Evolutionary conservation across 2,113 vertebrate species (phyloP), one percentile per base, ranked within the genome.

Genomic region (Equus przewalskii): DNA sequence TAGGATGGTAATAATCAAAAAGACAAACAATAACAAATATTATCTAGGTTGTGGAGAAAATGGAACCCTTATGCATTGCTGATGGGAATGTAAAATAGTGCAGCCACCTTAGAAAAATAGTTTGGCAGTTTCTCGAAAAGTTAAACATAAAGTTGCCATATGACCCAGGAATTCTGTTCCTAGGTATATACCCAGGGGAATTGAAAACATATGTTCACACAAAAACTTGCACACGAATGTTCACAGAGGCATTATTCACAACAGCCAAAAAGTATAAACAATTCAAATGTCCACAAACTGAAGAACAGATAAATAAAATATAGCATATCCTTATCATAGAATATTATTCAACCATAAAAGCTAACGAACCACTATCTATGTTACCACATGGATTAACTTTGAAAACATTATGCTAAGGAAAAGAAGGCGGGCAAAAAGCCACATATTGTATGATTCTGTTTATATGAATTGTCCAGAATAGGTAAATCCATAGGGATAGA

Each of bases 281-380:
- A 84, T 21, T 75, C 73, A 89, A 85, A 49, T 75, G 21, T 67
- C 12, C n/a, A 67, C 73, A 82, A 92, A 72, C 14, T 67, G 19
- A 87, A 67, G 22, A 80, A 91, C 51, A 26, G 44, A 69, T 51
- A 84, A 65, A 65, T n/a, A 76, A 89, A 92, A 94, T 62, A 44
- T 41, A 24, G 22, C 49, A 46, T 62, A 69, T 49, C 44, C 9
- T n/a, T 62, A n/a, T 10, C 65, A 79, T 18, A 26, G 73, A 91
- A 69, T 92, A 89, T 79, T 73, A 94, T 60, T 96, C 72, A 69
- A 2, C 11, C 51, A 75, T 69, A 89, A 89, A 85, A 85, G 90
- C 18, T 28, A 70, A 73, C 28, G 4, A 69, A 84, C 13, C 56
- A n/a, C 10, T 96, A 69, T 65, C 79, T 79, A 49, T 80, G 24